Evolutionary conservation across 2,888 invertebrate species (phyloP), one percentile per base, ranked within the genome.

Genomic region (Eulithis testata): DNA sequence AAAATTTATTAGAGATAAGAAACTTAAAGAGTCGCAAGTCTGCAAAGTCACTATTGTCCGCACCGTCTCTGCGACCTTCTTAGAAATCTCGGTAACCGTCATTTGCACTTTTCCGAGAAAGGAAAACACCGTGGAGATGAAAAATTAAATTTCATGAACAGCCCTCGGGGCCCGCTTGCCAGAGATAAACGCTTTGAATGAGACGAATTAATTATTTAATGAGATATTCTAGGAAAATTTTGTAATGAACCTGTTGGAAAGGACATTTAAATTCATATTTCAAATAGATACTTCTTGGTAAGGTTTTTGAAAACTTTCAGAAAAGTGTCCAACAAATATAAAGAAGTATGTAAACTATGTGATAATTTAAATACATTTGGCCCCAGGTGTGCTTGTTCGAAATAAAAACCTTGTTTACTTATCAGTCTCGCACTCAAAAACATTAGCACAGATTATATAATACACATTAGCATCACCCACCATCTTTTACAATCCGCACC

Each of bases 61-160:
- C 75, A 79, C 11, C 21, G 79, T 81, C 82, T 76, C 76, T 72
- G 73, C 86, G 83, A 79, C 82, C 82, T 77, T 75, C 62, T 79
- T 80, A 72, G 85, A 86, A 87, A 88, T 88, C 87, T 87, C 82
- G 70, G 77, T 81, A 81, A 80, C 80, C 86, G 90, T 90, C 91
- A 90, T 89, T 90, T 87, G 88, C 90, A 90, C 88, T 88, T 88
- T 88, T 85, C 84, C 77, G 77, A 79, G 80, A 82, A 87, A 67
- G 66, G 60, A 88, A 89, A 88, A 86, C 85, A 86, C 80, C 77
- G 76, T 74, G 66, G 75, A 72, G 83, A 89, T 90, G 90, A 91
- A 89, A 90, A 90, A 91, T 91, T 87, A 89, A 90, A 87, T 90
- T 85, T 88, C 87, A 86, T 73, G 76, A 79, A 71, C 86, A 87